These are phyloP conservation scores for Enteromius unitaeniatus DNA, from an alignment of 2,797 vertebrate species.

Conservation along the genomic window DNA sequence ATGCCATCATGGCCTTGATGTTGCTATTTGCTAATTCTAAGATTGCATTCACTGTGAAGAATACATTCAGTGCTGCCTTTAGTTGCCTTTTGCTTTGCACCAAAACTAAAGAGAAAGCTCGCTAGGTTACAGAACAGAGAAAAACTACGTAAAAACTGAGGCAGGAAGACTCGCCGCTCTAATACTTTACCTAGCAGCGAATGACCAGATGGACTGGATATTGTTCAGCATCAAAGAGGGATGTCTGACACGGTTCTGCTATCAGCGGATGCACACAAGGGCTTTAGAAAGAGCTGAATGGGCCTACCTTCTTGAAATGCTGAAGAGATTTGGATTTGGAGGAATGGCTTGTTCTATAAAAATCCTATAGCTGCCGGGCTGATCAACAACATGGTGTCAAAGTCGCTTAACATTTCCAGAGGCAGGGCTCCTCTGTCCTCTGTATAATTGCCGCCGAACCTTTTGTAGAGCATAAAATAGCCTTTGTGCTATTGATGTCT, in stretches of 20 bases:
- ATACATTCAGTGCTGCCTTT: not conserved
- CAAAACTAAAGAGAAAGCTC: not conserved
- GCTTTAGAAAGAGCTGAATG: slow-evolving; percentile 2
- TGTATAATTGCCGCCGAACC: not conserved
- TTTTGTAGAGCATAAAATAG: slow-evolving; percentile 23
- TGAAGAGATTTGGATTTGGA: slow-evolving; percentile 9
- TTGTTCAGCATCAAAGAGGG: slow-evolving; percentile 22
- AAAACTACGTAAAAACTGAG: not conserved
- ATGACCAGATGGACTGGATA: not conserved
- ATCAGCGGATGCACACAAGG: not conserved
- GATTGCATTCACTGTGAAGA: not conserved
- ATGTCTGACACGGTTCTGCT: not conserved
- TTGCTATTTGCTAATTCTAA: not conserved
- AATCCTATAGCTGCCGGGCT: slow-evolving; percentile 10
- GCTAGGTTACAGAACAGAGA: not conserved
- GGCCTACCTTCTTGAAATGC: slow-evolving; percentile 17
- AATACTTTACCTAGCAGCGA: not conserved
- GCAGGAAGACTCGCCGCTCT: not conserved
- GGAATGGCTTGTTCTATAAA: slow-evolving; percentile 38
- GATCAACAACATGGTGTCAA: slow-evolving; percentile 39
- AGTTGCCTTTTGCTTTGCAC: not conserved
- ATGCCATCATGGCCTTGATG: not conserved
- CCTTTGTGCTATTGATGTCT: slow-evolving; percentile 31
- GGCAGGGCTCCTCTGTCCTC: slow-evolving; percentile 6
- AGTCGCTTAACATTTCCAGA: slow-evolving; percentile 25